phyloP scores from a whole-genome alignment of 2,888 invertebrate species.

The Dicroscelio sp. region DNA sequence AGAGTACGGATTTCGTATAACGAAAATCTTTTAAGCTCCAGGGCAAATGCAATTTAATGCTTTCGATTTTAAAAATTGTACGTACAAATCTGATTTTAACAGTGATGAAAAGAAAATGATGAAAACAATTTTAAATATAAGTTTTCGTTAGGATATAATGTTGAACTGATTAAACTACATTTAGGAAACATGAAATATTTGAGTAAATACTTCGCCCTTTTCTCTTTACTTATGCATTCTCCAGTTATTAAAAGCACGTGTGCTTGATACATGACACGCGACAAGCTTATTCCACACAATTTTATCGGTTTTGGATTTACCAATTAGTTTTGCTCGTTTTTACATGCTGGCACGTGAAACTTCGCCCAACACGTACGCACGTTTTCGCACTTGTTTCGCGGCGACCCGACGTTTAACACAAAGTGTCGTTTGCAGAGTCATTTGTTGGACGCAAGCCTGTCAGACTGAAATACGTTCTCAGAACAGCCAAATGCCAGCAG shows the following conservation, averaged over 20 bases:
- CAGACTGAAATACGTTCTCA: conserved; percentile 79
- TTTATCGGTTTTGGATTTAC: conserved; percentile 76
- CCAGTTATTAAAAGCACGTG: conserved; percentile 78
- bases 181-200: too few species aligned
- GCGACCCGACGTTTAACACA: conserved; percentile 75
- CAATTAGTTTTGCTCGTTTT: conserved; percentile 79
- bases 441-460: conserved; percentile 74
- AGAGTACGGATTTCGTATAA: conserved; percentile 74
- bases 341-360: conserved; percentile 70
- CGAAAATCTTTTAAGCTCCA: conserved; percentile 68
- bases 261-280: conserved; percentile 69
- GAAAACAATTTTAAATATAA: conserved; percentile 69
- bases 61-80: too few species aligned
- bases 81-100: too few species aligned
- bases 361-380: conserved; percentile 63
- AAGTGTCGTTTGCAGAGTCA: conserved; percentile 79
- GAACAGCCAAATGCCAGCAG: conserved; percentile 80
- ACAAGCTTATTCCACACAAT: conserved; percentile 64
- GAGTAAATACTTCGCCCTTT: conserved; percentile 73
- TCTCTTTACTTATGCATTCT: conserved; percentile 53
- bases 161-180: too few species aligned
- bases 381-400: conserved; percentile 77
- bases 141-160: conserved; percentile 66
- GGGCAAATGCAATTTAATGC: not conserved
- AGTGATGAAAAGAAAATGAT: conserved; percentile 27